A percentile compares a stretch with the other conserved stretches of the same genome.
These are phyloP conservation scores for Phyllopteryx taeniolatus DNA, from an alignment of 2,113 vertebrate species.

Conservation along the genomic window DNA sequence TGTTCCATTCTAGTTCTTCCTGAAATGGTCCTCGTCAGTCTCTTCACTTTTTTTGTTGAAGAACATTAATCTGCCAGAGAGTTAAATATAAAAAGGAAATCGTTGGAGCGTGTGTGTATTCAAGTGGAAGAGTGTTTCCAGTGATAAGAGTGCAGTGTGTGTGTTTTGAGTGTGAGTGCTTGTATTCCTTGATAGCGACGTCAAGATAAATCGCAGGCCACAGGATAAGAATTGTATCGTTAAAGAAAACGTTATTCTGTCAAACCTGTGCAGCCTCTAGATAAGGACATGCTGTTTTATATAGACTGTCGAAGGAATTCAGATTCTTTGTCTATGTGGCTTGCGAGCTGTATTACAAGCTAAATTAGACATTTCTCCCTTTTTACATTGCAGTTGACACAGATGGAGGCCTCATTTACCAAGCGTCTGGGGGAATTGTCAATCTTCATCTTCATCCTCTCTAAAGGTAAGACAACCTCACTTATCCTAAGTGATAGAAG, in stretches of 20 bases:
- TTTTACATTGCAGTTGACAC: slow-evolving; percentile 6
- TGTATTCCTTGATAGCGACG: slow-evolving; percentile 49
- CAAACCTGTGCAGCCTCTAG: slow-evolving; percentile 6
- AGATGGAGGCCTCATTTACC: slow-evolving; percentile 23
- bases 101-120: slow-evolving; percentile 14
- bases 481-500: neutral
- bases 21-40: neutral
- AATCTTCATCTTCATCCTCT: slow-evolving; percentile 29
- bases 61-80: neutral
- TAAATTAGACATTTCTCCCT: neutral
- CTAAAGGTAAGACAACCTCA: slow-evolving; percentile 35
- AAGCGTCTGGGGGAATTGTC: slow-evolving; percentile 17
- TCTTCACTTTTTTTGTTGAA: neutral
- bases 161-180: slow-evolving; percentile 49
- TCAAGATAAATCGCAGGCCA: slow-evolving; percentile 32
- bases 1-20: neutral
- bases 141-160: slow-evolving; percentile 62
- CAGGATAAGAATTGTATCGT: slow-evolving; percentile 36
- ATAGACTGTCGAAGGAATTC: slow-evolving; percentile 4
- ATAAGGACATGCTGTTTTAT: slow-evolving; percentile 3
- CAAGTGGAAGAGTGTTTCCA: slow-evolving; percentile 59
- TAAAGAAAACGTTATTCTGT: slow-evolving; percentile 22
- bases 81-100: slow-evolving; percentile 13
- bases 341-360: neutral
- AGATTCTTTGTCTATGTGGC: neutral